A percentile compares a stretch with the other conserved stretches of the same genome.
Evolutionary conservation across 2,888 invertebrate species (phyloP).

Genomic region (Agrotis puta): DNA sequence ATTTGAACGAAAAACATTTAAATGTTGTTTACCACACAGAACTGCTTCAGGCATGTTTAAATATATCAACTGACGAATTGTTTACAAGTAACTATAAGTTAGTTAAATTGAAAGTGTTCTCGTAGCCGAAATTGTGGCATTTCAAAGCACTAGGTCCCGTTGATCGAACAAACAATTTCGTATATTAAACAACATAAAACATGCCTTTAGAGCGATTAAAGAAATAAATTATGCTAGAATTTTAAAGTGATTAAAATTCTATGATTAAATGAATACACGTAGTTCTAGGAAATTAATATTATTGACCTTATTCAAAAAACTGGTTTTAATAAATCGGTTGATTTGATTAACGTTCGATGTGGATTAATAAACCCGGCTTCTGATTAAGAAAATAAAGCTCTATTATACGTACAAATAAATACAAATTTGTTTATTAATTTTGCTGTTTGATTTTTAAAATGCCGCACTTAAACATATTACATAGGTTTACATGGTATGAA

Average conservation of each 20-base stretch:
- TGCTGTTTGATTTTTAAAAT: too few species aligned
- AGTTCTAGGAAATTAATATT: constrained; percentile 2
- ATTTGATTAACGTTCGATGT: not conserved
- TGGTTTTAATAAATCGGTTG: not conserved
- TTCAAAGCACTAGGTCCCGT: not conserved
- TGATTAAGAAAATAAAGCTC: not conserved
- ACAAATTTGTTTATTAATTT: too few species aligned
- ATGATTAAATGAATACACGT: constrained; percentile 10
- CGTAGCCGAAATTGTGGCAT: not conserved
- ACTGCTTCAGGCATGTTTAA: constrained; percentile 19
- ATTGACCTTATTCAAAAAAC: constrained; percentile 10
- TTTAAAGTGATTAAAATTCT: constrained; percentile 5
- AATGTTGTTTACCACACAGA: constrained; percentile 33
- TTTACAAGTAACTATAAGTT: constrained; percentile 25
- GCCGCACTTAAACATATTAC: too few species aligned
- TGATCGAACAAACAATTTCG: not conserved
- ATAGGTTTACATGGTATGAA: too few species aligned
- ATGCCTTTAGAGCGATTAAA: not conserved
- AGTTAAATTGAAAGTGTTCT: constrained; percentile 15
- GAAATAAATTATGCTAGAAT: constrained; percentile 5
- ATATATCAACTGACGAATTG: not conserved
- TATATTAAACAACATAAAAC: not conserved
- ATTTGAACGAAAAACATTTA: constrained; percentile 14
- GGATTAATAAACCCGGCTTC: not conserved
- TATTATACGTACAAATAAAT: not conserved